Conservation (phyloP, 2,888 invertebrate genomes). For the Mystacides longicornis region DNA sequence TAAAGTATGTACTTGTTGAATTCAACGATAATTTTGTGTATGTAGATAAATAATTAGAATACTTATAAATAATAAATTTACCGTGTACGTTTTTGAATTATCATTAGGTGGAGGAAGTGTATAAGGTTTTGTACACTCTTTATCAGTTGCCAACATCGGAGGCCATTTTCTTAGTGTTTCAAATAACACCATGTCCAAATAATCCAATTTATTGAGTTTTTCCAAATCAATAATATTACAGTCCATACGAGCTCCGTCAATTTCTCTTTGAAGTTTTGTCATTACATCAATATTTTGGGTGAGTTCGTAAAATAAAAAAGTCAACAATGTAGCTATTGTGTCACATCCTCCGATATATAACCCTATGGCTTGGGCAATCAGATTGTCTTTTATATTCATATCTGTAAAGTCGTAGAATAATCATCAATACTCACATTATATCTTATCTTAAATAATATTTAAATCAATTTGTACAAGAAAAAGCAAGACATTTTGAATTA, state of each 20-base stretch:
- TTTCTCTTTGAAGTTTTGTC: not conserved
- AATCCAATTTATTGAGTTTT: too few relatives aligned
- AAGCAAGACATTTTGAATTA: too few relatives aligned
- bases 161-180: conserved; percentile 32
- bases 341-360: not conserved
- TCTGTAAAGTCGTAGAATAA: too few relatives aligned
- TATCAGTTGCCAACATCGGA: conserved; percentile 28
- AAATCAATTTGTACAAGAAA: too few relatives aligned
- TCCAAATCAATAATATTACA: not conserved
- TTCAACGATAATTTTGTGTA: too few relatives aligned
- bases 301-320: not conserved
- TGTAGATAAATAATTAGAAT: not conserved
- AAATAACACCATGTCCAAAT: conserved; percentile 11
- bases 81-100: conserved; percentile 5
- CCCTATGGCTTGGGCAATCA: not conserved
- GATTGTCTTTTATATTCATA: too few relatives aligned
- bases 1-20: too few relatives aligned
- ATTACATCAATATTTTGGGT: not conserved
- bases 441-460: too few relatives aligned
- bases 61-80: not conserved
- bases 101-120: conserved; percentile 22
- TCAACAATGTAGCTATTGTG: not conserved
- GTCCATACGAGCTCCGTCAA: not conserved
- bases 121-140: conserved; percentile 32
- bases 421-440: too few relatives aligned